These are phyloP conservation scores for Drosophila asahinai DNA, from an alignment of 1,140 invertebrate species.

Conservation along the genomic window DNA sequence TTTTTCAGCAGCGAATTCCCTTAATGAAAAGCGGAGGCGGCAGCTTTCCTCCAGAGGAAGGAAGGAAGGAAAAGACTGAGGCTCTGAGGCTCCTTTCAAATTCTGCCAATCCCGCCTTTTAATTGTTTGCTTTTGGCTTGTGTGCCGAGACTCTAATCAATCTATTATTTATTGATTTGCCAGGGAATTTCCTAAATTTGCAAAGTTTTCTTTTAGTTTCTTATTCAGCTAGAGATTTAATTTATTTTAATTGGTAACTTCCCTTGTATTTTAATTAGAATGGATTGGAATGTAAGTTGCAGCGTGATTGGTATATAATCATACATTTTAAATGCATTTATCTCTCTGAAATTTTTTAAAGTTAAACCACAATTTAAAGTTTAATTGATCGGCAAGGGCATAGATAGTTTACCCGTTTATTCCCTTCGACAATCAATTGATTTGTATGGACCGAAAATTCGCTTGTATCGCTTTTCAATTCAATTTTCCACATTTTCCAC, in stretches of 20 bases:
- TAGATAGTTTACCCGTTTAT: background rate
- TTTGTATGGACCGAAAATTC: constrained; percentile 11
- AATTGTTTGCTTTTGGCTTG: constrained; percentile 22
- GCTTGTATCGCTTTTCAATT: constrained; percentile 31
- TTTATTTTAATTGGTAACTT: background rate
- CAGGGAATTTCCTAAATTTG: background rate
- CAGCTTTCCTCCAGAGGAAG: background rate
- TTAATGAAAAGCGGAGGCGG: constrained; percentile 36
- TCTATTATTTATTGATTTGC: constrained; percentile 16
- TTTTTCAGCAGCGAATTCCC: constrained; percentile 26
- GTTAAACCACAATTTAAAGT: background rate
- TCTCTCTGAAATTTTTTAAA: too few relatives aligned
- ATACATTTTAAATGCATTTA: too few relatives aligned
- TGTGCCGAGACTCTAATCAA: constrained; percentile 23
- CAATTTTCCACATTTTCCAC: constrained; percentile 29
- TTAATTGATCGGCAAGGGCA: background rate
- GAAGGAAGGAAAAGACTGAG: background rate
- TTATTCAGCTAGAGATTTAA: background rate
- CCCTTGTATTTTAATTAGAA: too few relatives aligned
- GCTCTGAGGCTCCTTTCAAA: constrained; percentile 8
- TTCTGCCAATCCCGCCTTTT: constrained; percentile 7
- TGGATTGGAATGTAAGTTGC: too few relatives aligned
- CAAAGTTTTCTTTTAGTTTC: background rate
- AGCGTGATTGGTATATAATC: too few relatives aligned
- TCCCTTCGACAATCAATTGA: constrained; percentile 20